Evolutionary conservation across 2,113 vertebrate species (phyloP), one percentile per base, ranked within the genome.

Genomic region (Cyprinodon variegatus): DNA sequence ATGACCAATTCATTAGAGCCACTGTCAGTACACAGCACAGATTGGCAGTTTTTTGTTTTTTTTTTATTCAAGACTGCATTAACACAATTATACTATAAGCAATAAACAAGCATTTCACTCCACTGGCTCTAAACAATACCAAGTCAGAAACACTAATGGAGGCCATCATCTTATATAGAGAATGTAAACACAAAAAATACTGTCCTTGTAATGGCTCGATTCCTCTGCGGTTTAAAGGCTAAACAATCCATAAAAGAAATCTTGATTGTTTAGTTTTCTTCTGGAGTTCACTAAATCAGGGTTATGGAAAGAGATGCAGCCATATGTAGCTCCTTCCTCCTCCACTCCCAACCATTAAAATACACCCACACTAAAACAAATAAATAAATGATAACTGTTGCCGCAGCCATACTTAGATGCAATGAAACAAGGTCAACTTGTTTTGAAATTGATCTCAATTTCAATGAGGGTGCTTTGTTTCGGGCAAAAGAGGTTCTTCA

Each of bases 51-150:
- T 15, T 48, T 14, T 48, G 14, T 29, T 46, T 46, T 48, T 68
- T 88, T 86, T 70, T 75, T 75, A 74, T 85, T 78, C 76, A 72
- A 13, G 37, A 67, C 61, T 9, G 60, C 50, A 61, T 87, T 72
- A 78, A 82, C 69, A 76, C 61, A 40, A 81, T 76, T 65, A 79
- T 68, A 86, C 53, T 46, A 90, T 70, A 79, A 87, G 89, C 76
- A 81, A 83, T 60, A 60, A 66, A 80, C 65, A 53, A 20, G 36
- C 64, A 57, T 66, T 36, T 74, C 68, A 78, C 37, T 61, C 66
- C 68, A 66, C 40, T 57, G 68, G 12, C 3, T 13, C 0, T 40
- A 69, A 68, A 67, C 10, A 63, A 73, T 12, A 5, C 5, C 41
- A 63, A 29, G 64, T 37, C 40, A 50, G 61, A 13, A 38, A 86